Evolutionary conservation across 2,113 vertebrate species (phyloP).

Genomic region (Antechinus stuartii): DNA sequence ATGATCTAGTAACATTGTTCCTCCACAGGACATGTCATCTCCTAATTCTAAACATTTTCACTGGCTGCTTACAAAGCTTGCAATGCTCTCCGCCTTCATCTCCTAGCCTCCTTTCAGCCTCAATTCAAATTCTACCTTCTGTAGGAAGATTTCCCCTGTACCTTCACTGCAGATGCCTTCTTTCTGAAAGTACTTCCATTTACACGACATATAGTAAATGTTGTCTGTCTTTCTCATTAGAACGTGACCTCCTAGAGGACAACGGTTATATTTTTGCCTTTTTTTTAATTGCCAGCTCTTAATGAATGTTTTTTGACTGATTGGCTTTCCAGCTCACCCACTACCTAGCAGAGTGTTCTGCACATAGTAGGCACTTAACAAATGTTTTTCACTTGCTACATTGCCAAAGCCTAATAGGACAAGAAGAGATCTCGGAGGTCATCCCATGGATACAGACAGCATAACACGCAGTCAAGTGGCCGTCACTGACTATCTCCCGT

Average conservation of each 20-base stretch:
- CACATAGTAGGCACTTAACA: neutral
- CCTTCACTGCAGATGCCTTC: neutral
- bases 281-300: too few relatives aligned
- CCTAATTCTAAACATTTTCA: neutral
- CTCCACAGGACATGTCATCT: neutral
- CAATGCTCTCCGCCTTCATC: neutral
- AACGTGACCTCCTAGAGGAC: too few relatives aligned
- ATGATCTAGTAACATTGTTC: neutral
- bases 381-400: neutral
- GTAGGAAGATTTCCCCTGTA: too few relatives aligned
- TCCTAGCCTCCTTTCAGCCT: neutral
- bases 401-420: neutral
- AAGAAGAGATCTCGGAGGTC: neutral
- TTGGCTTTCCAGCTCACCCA: too few relatives aligned
- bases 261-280: too few relatives aligned
- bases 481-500: neutral
- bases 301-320: too few relatives aligned
- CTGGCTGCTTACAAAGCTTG: neutral
- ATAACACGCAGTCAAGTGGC: neutral
- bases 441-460: neutral
- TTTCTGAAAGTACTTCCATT: neutral
- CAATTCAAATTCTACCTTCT: too few relatives aligned
- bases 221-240: too few relatives aligned
- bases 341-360: too few relatives aligned
- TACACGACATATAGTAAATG: neutral